Conservation (phyloP, 2,797 vertebrate genomes). For the Lepilemur ruficaudatus region DNA sequence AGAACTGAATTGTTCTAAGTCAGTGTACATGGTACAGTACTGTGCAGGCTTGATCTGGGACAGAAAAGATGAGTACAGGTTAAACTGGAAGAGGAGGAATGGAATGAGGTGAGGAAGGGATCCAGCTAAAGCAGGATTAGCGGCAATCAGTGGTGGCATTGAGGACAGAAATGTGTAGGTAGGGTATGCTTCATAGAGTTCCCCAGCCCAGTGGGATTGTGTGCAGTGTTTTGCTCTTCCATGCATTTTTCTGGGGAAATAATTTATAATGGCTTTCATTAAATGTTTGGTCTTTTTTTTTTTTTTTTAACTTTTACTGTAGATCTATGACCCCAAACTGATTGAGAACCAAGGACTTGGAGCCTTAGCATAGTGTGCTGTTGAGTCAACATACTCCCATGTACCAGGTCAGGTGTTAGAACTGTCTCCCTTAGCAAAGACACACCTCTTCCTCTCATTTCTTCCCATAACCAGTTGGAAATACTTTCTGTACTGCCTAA, state of each 20-base stretch:
- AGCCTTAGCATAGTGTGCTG: not conserved
- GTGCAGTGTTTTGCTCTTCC: not conserved
- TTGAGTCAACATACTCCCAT: not conserved
- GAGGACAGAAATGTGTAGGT: not conserved
- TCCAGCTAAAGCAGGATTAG: not conserved
- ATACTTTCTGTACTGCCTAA: not conserved
- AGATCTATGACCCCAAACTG: not conserved
- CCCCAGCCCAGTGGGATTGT: not conserved
- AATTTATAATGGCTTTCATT: not conserved
- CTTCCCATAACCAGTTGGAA: not conserved
- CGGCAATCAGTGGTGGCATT: not conserved
- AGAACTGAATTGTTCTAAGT: slow-evolving; percentile 1
- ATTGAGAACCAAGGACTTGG: not conserved
- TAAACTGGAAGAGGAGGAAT: not conserved
- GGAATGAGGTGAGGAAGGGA: not conserved
- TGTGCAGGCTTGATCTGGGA: not conserved
- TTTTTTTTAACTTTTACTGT: not conserved
- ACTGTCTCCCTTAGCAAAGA: not conserved
- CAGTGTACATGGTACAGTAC: not conserved
- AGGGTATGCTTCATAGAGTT: not conserved
- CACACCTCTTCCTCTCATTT: not conserved
- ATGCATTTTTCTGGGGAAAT: not conserved
- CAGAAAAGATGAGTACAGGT: not conserved
- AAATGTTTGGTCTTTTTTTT: not conserved
- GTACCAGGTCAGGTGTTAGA: not conserved